Percentiles rank a stretch among this genome's conserved stretches.
These are phyloP conservation scores for Tethya wilhelma DNA, from an alignment of 37 sponge, comb jelly and placozoan genomes.

Conservation along the genomic window DNA sequence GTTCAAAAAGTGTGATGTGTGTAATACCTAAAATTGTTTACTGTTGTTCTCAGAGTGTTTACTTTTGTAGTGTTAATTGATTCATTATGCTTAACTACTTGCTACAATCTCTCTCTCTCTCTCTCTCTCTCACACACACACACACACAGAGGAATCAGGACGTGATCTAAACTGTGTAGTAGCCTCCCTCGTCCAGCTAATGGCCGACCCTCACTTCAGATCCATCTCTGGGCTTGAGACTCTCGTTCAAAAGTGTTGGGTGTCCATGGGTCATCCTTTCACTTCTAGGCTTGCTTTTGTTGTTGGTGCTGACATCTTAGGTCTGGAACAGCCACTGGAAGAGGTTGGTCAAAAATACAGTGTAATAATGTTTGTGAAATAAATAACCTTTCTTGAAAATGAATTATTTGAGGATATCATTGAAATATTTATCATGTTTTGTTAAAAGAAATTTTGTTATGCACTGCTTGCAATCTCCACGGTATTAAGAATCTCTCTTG, in stretches of 20 bases:
- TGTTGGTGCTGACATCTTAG: too few relatives aligned
- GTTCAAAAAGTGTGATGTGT: neutral
- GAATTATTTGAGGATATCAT: too few relatives aligned
- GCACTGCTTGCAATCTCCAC: too few relatives aligned
- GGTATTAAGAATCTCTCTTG: too few relatives aligned
- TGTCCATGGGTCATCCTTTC: conserved; percentile 93
- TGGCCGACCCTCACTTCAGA: conserved; percentile 85
- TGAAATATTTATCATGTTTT: too few relatives aligned
- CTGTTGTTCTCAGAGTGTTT: neutral
- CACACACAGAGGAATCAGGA: conserved; percentile 63
- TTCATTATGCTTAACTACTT: neutral
- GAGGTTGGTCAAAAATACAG: too few relatives aligned
- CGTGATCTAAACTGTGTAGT: conserved; percentile 87
- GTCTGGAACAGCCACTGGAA: too few relatives aligned
- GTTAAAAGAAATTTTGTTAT: too few relatives aligned
- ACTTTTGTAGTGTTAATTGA: neutral
- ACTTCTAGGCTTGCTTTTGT: conserved; percentile 43
- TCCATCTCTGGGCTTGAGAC: conserved; percentile 86
- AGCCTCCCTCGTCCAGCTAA: conserved; percentile 84
- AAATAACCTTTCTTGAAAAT: too few relatives aligned
- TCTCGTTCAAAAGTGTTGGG: conserved; percentile 97
- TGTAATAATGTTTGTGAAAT: too few relatives aligned
- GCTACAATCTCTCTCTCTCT: neutral
- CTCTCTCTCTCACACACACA: neutral
- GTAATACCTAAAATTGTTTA: neutral